Percentiles rank a stretch among this genome's conserved stretches.
Conservation (phyloP, 2,797 vertebrate species). For the Enteromius thamalakanensis region DNA sequence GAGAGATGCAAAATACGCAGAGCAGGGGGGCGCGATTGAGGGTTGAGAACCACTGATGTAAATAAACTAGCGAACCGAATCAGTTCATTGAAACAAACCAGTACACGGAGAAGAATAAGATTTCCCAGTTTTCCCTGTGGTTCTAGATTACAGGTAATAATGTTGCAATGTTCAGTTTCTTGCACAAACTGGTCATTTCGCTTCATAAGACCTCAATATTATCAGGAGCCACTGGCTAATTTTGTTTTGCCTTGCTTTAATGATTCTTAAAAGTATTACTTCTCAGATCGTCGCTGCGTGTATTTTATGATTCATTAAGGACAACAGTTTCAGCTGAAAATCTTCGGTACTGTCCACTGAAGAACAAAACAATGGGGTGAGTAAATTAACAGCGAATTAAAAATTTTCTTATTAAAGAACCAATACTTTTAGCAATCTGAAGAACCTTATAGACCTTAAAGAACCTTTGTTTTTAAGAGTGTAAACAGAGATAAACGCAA, state of each 20-base stretch:
- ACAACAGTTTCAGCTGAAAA: not conserved
- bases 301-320: not conserved
- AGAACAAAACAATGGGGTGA: not conserved
- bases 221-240: not conserved
- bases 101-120: not conserved
- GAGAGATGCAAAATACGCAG: too few species aligned
- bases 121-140: not conserved
- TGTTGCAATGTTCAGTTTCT: not conserved
- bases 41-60: too few species aligned
- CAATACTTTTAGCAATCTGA: not conserved
- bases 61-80: not conserved
- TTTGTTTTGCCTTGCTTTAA: not conserved
- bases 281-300: not conserved
- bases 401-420: not conserved
- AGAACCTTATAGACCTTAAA: too few species aligned
- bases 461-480: not conserved
- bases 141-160: not conserved
- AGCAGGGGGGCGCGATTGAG: too few species aligned
- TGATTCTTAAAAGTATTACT: not conserved
- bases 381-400: not conserved
- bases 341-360: not conserved
- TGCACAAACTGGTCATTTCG: not conserved
- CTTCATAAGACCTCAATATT: not conserved
- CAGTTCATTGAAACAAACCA: not conserved
- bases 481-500: conserved; percentile 13